Evolutionary conservation across 2,888 invertebrate species (phyloP), one percentile per base, ranked within the genome.

Genomic region (Caenorhabditis sp.): DNA sequence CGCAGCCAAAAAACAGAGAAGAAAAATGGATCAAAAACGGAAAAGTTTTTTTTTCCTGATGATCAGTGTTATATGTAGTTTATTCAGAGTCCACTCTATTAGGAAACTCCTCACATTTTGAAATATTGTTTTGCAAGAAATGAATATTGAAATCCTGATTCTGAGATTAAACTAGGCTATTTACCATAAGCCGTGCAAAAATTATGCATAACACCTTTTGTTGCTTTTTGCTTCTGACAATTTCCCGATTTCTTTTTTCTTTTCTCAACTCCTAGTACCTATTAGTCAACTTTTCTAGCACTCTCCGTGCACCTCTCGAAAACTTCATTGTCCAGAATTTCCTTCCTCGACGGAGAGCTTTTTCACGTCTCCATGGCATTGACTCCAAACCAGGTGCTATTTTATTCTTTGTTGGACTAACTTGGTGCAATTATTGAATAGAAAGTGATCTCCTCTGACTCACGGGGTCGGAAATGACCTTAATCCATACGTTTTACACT

Each of bases 321-420:
- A 66, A 75, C 58, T 35, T 24, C 49, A 68, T 68, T 24, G 59
- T 22, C 44, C 68, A 24, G 47, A 3, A 19, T 19, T 35, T 54
- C 28, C 49, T 35, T 54, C 14, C 69, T 12, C 38, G 49, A 59
- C 59, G 31, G 47, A 49, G 19, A n/a, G 61, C 58, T 19, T 10
- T 6, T 16, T 16, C 44, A 44, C 61, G 79, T 79, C 70, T 63
- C 47, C 79, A 79, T 79, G 79, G 70, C 69, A 79, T 63, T 79
- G 64, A 41, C 28, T 63, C 24, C 8, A 12, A 69, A 70, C 56
- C 70, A 70, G 63, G 79, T 70, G 70, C 26, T 70, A 61, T 56
- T n/a, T 16, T 26, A 28, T 75, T 35, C 44, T 58, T 64, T 47
- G n/a, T 58, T 47, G 10, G 59, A 10, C 61, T 2, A 14, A 56